Percentiles rank a stretch among this genome's conserved stretches.
phyloP scores from a whole-genome alignment of 2,113 vertebrate species.

The Apistogramma diplotaenia region DNA sequence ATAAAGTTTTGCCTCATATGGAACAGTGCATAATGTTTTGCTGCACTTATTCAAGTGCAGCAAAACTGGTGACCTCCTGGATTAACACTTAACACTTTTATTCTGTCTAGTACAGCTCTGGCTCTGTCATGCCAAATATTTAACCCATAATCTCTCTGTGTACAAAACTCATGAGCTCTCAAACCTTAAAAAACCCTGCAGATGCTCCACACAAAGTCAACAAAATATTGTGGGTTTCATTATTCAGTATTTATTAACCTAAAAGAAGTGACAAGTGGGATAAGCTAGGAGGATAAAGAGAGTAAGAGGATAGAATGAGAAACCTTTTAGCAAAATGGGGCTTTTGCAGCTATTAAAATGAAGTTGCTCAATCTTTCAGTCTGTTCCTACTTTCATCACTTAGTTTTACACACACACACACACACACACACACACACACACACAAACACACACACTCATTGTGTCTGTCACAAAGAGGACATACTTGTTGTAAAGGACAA shows the following conservation, averaged over 20 bases:
- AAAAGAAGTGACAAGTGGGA: background rate
- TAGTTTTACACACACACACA: background rate
- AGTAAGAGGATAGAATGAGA: slow-evolving; percentile 18
- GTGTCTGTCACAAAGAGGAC: background rate
- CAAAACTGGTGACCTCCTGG: accelerated
- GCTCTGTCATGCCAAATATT: background rate
- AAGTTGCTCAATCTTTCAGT: background rate
- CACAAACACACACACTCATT: background rate
- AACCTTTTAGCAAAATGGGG: slow-evolving; percentile 11
- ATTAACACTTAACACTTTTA: background rate
- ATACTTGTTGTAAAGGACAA: slow-evolving; percentile 83
- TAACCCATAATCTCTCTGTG: background rate
- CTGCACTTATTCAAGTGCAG: background rate
- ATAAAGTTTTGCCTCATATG: background rate
- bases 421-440: background rate
- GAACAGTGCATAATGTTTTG: background rate
- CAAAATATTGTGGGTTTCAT: background rate
- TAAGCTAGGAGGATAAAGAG: slow-evolving; percentile 5
- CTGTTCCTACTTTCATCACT: slow-evolving; percentile 15
- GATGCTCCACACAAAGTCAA: background rate
- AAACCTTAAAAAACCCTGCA: background rate
- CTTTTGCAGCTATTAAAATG: background rate
- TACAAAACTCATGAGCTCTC: background rate
- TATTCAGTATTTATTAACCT: background rate
- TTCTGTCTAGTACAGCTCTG: background rate